A percentile compares a stretch with the other conserved stretches of the same genome.
phyloP scores from a whole-genome alignment of 2,888 invertebrate species.

The Asteroscopus sphinx region DNA sequence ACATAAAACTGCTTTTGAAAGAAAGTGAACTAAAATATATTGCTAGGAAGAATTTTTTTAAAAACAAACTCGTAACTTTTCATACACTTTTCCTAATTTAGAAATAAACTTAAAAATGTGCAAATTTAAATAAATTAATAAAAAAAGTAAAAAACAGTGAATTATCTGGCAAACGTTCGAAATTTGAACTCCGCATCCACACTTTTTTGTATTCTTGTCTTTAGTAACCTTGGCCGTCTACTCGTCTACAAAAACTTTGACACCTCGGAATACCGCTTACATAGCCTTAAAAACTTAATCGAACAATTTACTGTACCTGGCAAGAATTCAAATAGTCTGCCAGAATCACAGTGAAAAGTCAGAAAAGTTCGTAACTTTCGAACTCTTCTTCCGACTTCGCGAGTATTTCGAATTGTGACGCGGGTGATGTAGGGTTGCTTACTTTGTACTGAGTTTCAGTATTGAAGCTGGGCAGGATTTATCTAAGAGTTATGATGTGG shows the following conservation, averaged over 20 bases:
- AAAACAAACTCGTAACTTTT: too few relatives aligned
- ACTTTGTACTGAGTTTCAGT: slow-evolving; percentile 22
- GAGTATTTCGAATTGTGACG: slow-evolving; percentile 35
- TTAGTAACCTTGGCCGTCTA: neutral
- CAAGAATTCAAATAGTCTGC: slow-evolving; percentile 30
- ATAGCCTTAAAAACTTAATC: slow-evolving; percentile 16
- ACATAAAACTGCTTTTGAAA: too few relatives aligned
- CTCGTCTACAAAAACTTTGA: neutral
- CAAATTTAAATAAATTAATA: too few relatives aligned
- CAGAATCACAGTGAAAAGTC: slow-evolving; percentile 17
- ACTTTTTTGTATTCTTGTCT: neutral
- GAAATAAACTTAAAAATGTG: too few relatives aligned
- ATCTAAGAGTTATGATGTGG: neutral
- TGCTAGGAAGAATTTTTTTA: too few relatives aligned
- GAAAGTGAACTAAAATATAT: too few relatives aligned
- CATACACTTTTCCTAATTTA: too few relatives aligned
- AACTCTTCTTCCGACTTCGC: slow-evolving; percentile 12
- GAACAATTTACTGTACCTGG: slow-evolving; percentile 28
- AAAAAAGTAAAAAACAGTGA: too few relatives aligned
- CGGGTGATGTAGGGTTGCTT: slow-evolving; percentile 11
- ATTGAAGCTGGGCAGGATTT: slow-evolving; percentile 32
- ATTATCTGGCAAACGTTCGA: too few relatives aligned
- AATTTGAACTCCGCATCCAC: neutral
- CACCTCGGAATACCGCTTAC: slow-evolving; percentile 5
- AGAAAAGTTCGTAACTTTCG: slow-evolving; percentile 36